Evolutionary conservation across 2,888 invertebrate species (phyloP).

Genomic region (Limnephilus auricula): DNA sequence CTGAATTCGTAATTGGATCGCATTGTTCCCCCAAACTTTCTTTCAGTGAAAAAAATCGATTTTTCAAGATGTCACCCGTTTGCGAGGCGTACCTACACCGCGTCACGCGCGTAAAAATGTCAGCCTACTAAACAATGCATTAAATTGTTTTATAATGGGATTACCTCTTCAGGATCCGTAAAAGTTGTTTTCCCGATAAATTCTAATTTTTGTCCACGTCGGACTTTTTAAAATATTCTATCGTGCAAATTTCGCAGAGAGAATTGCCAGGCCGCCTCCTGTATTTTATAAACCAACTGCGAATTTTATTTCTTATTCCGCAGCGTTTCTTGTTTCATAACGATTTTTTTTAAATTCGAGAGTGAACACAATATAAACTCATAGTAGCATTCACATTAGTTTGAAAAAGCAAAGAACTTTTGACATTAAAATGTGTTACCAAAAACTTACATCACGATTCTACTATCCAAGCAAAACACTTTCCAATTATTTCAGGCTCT

Average conservation of each 20-base stretch:
- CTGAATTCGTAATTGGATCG: not conserved
- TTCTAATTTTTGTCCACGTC: not conserved
- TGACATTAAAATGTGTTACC: no score
- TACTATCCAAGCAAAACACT: no score
- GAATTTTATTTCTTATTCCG: not conserved
- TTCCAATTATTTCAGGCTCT: no score
- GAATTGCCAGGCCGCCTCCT: no score
- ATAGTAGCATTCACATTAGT: not conserved
- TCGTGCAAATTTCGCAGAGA: not conserved
- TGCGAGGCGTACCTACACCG: not conserved
- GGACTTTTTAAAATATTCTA: not conserved
- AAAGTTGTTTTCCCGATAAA: not conserved
- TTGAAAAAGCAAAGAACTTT: no score
- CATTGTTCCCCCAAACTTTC: not conserved
- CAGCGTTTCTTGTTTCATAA: not conserved
- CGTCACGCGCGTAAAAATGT: not conserved
- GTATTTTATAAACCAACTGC: not conserved
- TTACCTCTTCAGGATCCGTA: not conserved
- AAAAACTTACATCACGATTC: no score
- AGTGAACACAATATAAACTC: not conserved
- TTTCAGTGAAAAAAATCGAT: not conserved
- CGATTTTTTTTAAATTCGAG: not conserved
- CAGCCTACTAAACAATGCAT: not conserved
- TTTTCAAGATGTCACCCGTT: not conserved
- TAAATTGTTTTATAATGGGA: not conserved